phyloP scores from a whole-genome alignment of 2,797 vertebrate genomes.

The Gadopsis marmoratus region DNA sequence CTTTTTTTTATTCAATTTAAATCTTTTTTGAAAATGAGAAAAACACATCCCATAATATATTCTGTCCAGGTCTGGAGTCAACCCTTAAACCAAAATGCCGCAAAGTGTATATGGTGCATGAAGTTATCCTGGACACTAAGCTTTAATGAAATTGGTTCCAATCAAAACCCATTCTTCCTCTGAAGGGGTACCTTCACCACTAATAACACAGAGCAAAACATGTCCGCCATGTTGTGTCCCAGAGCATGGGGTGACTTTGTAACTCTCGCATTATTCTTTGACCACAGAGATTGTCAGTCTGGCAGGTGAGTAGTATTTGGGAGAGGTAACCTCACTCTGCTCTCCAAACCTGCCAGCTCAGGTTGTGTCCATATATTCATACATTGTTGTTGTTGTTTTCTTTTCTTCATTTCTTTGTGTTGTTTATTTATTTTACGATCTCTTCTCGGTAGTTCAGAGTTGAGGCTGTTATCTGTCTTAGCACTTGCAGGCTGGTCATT shows the following conservation, averaged over 20 bases:
- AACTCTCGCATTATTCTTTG: conserved; percentile 86
- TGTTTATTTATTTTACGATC: conserved; percentile 34
- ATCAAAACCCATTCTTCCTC: not conserved
- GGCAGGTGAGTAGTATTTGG: conserved; percentile 89
- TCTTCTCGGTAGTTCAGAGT: conserved; percentile 22
- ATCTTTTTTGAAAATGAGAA: not conserved
- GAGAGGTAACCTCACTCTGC: conserved; percentile 76
- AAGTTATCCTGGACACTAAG: conserved; percentile 42
- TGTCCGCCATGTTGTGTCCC: conserved; percentile 55
- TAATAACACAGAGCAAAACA: not conserved
- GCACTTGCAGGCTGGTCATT: conserved; percentile 35
- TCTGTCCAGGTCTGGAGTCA: conserved; percentile 70
- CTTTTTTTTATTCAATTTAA: conserved; percentile 2
- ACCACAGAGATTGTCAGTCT: conserved; percentile 88
- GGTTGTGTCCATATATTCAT: conserved; percentile 76
- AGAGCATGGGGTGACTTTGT: conserved; percentile 72
- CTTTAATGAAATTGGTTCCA: conserved; percentile 7
- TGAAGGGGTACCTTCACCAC: conserved; percentile 32
- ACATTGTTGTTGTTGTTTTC: conserved; percentile 26
- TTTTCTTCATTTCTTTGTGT: conserved; percentile 32
- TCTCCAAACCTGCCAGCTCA: conserved; percentile 70
- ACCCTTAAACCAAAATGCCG: conserved; percentile 24
- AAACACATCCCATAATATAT: not conserved
- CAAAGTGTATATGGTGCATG: conserved; percentile 41
- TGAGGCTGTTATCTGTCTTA: conserved; percentile 27